A percentile compares a stretch with the other conserved stretches of the same genome.
Evolutionary conservation across 2,113 vertebrate genomes (phyloP).

Genomic region (Callocephalon fimbriatum): DNA sequence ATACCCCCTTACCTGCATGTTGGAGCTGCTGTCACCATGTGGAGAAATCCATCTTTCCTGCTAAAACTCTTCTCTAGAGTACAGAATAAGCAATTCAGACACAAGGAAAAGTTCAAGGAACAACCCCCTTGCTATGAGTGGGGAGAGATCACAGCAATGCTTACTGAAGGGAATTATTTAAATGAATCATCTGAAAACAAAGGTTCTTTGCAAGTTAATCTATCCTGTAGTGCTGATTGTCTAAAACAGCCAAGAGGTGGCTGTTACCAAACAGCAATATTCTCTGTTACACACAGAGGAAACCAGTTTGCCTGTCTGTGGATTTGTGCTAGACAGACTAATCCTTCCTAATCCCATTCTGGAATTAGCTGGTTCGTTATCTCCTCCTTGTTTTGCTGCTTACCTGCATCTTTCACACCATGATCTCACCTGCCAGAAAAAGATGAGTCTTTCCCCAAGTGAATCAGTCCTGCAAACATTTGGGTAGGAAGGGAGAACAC

Average conservation of each 20-base stretch:
- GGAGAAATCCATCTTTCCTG: background rate
- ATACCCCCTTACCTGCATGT: background rate
- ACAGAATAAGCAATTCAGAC: background rate
- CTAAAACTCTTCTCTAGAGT: background rate
- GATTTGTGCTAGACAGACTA: slow-evolving; percentile 22
- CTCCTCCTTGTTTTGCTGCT: background rate
- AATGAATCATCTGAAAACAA: background rate
- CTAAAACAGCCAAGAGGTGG: accelerated
- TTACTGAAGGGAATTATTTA: background rate
- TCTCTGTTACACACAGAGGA: background rate
- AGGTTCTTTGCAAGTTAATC: background rate
- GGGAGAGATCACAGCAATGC: background rate
- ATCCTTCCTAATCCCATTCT: slow-evolving; percentile 32
- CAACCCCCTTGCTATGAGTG: accelerated
- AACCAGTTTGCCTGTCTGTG: background rate
- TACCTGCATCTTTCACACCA: background rate
- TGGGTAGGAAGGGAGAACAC: background rate
- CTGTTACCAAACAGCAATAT: accelerated
- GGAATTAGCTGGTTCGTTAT: slow-evolving; percentile 4
- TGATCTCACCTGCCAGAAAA: background rate
- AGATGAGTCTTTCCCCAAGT: background rate
- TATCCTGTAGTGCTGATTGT: accelerated
- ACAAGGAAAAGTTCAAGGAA: background rate
- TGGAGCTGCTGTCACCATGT: background rate
- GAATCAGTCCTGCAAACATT: accelerated